phyloP scores from a whole-genome alignment of 2,888 invertebrate genomes.

The Hirtodrosophila confusa region DNA sequence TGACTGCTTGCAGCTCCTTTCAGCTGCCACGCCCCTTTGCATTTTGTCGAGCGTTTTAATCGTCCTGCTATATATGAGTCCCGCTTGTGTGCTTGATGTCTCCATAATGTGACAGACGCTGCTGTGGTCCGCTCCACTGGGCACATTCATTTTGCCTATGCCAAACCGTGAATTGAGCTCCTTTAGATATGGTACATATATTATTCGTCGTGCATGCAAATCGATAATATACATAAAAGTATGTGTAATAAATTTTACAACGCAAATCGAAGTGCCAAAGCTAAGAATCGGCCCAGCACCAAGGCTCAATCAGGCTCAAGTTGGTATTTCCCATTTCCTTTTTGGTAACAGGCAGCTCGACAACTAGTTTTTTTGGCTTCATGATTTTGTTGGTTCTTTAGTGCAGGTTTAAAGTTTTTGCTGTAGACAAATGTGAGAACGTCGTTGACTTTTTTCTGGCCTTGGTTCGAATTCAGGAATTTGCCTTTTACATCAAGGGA shows the following conservation, averaged over 20 bases:
- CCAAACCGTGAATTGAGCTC: conserved; percentile 20
- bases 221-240: conserved; percentile 63
- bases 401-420: conserved; percentile 32
- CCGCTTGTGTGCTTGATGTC: conserved; percentile 72
- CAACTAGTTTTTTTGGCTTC: conserved; percentile 45
- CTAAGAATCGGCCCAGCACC: conserved; percentile 30
- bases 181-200: conserved; percentile 16
- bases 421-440: conserved; percentile 13
- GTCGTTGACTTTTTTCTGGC: conserved; percentile 22
- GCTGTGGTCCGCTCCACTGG: conserved; percentile 50
- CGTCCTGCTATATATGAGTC: conserved; percentile 58
- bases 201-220: conserved; percentile 33
- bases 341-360: conserved; percentile 19
- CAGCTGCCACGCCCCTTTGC: conserved; percentile 7
- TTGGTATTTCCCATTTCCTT: conserved; percentile 3
- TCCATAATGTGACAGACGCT: conserved; percentile 70
- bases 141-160: conserved; percentile 53
- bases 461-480: conserved; percentile 26
- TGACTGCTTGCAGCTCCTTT: conserved; percentile 5
- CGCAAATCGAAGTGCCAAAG: conserved; percentile 57
- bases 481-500: conserved; percentile 44
- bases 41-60: conserved; percentile 52
- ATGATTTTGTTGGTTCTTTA: conserved; percentile 34
- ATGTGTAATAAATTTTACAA: conserved; percentile 67
- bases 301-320: conserved; percentile 54